A percentile compares a stretch with the other conserved stretches of the same genome.
These are phyloP conservation scores for Neelides folsomi DNA, from an alignment of 2,888 invertebrate genomes.

Conservation along the genomic window DNA sequence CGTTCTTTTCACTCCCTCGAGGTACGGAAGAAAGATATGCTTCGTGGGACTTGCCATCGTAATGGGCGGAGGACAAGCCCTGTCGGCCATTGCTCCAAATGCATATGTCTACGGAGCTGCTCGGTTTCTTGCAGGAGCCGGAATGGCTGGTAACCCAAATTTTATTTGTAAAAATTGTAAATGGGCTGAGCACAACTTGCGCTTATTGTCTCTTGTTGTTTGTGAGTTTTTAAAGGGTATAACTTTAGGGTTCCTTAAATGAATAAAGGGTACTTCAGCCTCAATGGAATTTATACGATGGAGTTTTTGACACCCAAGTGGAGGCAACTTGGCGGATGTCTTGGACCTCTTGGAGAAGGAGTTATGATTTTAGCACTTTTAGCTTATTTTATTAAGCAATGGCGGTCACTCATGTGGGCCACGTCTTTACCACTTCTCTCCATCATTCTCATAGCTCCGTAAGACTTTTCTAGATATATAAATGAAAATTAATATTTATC, in stretches of 20 bases:
- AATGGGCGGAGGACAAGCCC: constrained; percentile 19
- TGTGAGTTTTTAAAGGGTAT: too few species aligned
- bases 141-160: constrained; percentile 16
- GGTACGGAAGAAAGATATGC: constrained; percentile 24
- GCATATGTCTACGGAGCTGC: constrained; percentile 20
- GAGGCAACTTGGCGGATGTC: constrained; percentile 20
- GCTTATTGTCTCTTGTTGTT: too few species aligned
- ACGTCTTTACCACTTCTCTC: constrained; percentile 22
- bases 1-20: not conserved
- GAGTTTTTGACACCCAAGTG: constrained; percentile 28
- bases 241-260: not conserved
- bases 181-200: too few species aligned
- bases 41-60: constrained; percentile 20
- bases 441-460: constrained; percentile 24
- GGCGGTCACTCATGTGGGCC: constrained; percentile 22
- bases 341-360: constrained; percentile 30
- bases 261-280: constrained; percentile 19
- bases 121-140: constrained; percentile 16
- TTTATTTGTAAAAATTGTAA: too few species aligned
- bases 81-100: constrained; percentile 19
- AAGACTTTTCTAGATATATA: not conserved
- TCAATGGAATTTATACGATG: constrained; percentile 26
- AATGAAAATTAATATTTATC: too few species aligned
- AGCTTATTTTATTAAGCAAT: constrained; percentile 24
- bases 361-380: constrained; percentile 20